Conservation (phyloP, 2,113 vertebrate genomes). For the Brachyhypopomus gauderio region DNA sequence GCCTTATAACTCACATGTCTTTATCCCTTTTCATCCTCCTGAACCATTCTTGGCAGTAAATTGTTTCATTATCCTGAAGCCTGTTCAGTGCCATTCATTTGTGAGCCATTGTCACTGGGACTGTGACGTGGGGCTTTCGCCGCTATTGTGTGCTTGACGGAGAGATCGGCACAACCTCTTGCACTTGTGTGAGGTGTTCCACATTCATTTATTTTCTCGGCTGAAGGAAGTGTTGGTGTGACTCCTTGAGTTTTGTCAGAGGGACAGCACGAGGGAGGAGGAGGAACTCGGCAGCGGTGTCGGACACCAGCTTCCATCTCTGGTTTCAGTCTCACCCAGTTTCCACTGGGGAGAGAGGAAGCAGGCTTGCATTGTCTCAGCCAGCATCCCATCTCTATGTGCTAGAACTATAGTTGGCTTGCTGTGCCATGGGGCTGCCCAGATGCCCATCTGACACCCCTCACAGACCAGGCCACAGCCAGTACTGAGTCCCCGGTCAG, state of each 20-base stretch:
- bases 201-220: neutral
- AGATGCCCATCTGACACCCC: neutral
- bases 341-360: conserved; percentile 27
- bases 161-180: neutral
- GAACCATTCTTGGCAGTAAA: conserved; percentile 24
- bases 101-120: neutral
- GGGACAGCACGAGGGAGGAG: neutral
- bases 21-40: conserved; percentile 21
- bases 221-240: neutral
- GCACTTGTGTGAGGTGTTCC: neutral
- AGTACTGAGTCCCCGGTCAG: neutral
- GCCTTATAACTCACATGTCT: neutral
- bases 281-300: neutral
- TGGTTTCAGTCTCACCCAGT: conserved; percentile 44
- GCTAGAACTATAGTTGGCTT: neutral
- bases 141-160: neutral
- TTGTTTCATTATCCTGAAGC: conserved; percentile 7
- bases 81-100: neutral
- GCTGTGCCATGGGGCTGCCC: neutral
- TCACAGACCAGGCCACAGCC: neutral
- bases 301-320: neutral
- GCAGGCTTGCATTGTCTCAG: conserved; percentile 10
- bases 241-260: too few relatives aligned
- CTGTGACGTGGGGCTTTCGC: neutral
- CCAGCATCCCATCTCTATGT: neutral